Base-by-base conservation (phyloP, 2,888 invertebrate genomes). In the Cataglyphis altisquamis region DNA sequence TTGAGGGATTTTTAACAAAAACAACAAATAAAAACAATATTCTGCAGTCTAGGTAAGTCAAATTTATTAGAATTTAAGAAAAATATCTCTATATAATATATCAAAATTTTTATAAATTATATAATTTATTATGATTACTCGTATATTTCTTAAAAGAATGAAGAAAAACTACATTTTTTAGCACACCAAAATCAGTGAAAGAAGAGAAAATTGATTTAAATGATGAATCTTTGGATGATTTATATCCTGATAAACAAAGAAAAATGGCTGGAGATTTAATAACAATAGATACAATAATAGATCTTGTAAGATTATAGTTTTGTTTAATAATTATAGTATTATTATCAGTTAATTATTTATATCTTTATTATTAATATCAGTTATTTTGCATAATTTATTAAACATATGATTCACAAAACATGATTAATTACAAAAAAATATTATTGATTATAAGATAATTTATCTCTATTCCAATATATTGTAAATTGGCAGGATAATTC, bases 281-380 rank as follows among this genome's bases (percentile, higher is more conserved):
- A 45, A 67, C 66, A 18, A 77, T 82, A 82, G 64, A 60, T 18
- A 39, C 85, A 3, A 83, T 88, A 39, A 86, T 90, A 85, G 64
- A 74, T 64, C 57, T 90, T 63, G 89, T 89, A 89, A 84, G 86
- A 67, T 55, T 48, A 63, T 29, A n/a, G 45, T 45, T n/a, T 29
- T 25, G n/a, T 63, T 41, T 57, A 18, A 10, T 60, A 57, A 25
- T 18, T 39, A 5, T 10, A 48, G 0, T 36, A 3, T 39, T 41
- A 29, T 62, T 3, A 60, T 25, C 0, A 73, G 9, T 25, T 25
- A 57, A 29, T 60, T 25, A 25, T 25, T 25, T 25, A 25, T 25
- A 25, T 25, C 25, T 25, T 25, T 25, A 25, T 25, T 36, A 3
- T 39, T 41, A 29, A 45, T 3, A 60, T 25, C 1, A 73, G 9